Percentiles rank a stretch among this genome's conserved stretches.
Evolutionary conservation across 2,113 vertebrate genomes (phyloP).

Genomic region (Monarcha castaneiventris): DNA sequence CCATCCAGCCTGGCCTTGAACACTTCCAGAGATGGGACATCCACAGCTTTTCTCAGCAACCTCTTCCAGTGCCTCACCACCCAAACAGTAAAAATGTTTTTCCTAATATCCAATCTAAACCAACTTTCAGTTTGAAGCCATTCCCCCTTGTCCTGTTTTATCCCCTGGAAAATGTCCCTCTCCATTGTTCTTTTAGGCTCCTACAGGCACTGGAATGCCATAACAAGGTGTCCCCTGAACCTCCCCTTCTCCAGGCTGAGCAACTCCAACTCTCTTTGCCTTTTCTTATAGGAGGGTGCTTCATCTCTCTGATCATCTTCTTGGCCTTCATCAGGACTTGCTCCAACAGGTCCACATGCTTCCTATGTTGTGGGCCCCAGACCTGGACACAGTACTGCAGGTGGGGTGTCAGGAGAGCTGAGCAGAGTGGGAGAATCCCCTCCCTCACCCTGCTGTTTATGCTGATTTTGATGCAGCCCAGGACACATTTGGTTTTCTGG

Average conservation of each 20-base stretch:
- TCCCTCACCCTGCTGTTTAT: neutral
- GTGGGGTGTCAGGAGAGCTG: neutral
- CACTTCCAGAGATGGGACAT: neutral
- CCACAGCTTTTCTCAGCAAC: neutral
- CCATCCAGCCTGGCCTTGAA: neutral
- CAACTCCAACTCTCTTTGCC: neutral
- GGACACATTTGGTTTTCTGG: neutral
- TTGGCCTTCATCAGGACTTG: neutral
- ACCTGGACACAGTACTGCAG: neutral
- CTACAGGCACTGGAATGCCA: neutral
- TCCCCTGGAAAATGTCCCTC: neutral
- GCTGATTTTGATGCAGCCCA: neutral
- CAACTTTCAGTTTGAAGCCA: neutral
- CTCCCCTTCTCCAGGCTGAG: neutral
- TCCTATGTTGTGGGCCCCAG: neutral
- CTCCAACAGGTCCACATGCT: neutral
- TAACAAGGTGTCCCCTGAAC: neutral
- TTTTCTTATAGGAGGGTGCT: neutral
- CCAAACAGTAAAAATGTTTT: neutral
- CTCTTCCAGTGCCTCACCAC: neutral
- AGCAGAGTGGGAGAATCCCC: neutral
- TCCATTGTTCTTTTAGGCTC: neutral
- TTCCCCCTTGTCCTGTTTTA: neutral
- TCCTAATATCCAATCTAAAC: neutral
- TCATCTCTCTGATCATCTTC: neutral